Conservation (phyloP, 2,888 invertebrate species). For the Polymixis lichenea region DNA sequence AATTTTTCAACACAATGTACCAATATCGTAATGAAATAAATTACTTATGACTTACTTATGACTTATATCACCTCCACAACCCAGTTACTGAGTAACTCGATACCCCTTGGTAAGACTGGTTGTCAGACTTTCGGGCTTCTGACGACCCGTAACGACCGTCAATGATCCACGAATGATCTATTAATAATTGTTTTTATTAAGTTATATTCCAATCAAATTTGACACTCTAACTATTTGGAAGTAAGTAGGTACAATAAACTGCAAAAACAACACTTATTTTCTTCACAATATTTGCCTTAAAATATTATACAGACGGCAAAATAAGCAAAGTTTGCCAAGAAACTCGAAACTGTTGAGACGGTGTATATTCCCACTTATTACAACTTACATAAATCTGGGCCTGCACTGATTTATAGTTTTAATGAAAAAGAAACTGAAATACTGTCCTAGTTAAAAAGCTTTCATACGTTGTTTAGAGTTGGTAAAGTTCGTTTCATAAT, state of each 20-base stretch:
- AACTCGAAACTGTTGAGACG: slow-evolving; percentile 48
- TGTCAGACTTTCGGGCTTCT: too few species aligned
- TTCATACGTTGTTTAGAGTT: slow-evolving; percentile 63
- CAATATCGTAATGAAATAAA: too few species aligned
- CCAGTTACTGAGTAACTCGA: too few species aligned
- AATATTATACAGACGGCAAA: slow-evolving; percentile 29
- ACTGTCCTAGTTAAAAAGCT: slow-evolving; percentile 68
- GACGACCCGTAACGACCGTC: too few species aligned
- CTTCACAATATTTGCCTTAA: neutral
- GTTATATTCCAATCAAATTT: neutral
- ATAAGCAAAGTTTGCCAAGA: slow-evolving; percentile 49
- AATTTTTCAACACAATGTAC: too few species aligned
- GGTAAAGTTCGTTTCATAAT: slow-evolving; percentile 37
- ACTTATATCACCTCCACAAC: too few species aligned
- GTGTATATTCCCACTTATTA: slow-evolving; percentile 50
- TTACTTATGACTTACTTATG: too few species aligned
- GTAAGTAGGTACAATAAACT: too few species aligned
- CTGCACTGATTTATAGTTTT: slow-evolving; percentile 65
- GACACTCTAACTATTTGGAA: neutral
- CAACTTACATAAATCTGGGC: slow-evolving; percentile 55
- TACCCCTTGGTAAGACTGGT: too few species aligned
- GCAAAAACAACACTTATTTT: neutral
- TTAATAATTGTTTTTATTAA: neutral
- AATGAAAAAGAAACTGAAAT: slow-evolving; percentile 69
- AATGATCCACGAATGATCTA: too few species aligned